phyloP scores from a whole-genome alignment of 1,140 invertebrate genomes.

The Drosophila ohnishii region DNA sequence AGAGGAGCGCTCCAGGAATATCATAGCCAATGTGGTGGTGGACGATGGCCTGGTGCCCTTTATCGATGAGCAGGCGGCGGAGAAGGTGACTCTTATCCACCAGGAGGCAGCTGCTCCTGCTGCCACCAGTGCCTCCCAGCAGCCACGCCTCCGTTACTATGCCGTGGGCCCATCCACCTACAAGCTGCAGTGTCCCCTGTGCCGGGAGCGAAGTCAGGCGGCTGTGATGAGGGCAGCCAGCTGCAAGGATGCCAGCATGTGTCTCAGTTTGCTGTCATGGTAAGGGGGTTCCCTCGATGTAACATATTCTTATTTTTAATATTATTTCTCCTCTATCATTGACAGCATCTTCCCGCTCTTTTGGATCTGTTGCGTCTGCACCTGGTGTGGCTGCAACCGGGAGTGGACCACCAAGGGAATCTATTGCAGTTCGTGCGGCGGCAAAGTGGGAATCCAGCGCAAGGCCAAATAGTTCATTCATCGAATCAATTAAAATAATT shows the following conservation, averaged over 20 bases:
- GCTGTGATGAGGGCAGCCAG: slow-evolving; percentile 76
- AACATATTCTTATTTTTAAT: too few relatives aligned
- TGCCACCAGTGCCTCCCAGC: slow-evolving; percentile 1
- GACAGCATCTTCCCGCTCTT: slow-evolving; percentile 73
- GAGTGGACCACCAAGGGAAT: slow-evolving; percentile 77
- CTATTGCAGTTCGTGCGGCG: slow-evolving; percentile 76
- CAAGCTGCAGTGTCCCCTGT: slow-evolving; percentile 71
- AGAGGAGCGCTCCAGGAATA: slow-evolving; percentile 71
- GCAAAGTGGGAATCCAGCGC: slow-evolving; percentile 75
- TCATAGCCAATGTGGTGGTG: slow-evolving; percentile 76
- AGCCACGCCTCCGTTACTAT: slow-evolving; percentile 67
- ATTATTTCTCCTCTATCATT: background rate
- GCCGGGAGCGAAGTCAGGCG: slow-evolving; percentile 66
- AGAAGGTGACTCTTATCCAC: slow-evolving; percentile 44
- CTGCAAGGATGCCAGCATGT: slow-evolving; percentile 72
- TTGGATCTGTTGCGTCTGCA: slow-evolving; percentile 77
- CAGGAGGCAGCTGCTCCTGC: slow-evolving; percentile 32
- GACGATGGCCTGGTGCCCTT: slow-evolving; percentile 68
- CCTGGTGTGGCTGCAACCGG: slow-evolving; percentile 80
- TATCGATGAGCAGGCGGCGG: slow-evolving; percentile 63
- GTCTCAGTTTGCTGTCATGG: slow-evolving; percentile 73
- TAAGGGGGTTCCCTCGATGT: slow-evolving; percentile 14
- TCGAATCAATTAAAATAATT: slow-evolving; percentile 51
- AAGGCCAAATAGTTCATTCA: slow-evolving; percentile 56
- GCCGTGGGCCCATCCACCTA: slow-evolving; percentile 74